These are phyloP conservation scores for Glomeris marginata DNA, from an alignment of 2,888 invertebrate species.

Conservation along the genomic window DNA sequence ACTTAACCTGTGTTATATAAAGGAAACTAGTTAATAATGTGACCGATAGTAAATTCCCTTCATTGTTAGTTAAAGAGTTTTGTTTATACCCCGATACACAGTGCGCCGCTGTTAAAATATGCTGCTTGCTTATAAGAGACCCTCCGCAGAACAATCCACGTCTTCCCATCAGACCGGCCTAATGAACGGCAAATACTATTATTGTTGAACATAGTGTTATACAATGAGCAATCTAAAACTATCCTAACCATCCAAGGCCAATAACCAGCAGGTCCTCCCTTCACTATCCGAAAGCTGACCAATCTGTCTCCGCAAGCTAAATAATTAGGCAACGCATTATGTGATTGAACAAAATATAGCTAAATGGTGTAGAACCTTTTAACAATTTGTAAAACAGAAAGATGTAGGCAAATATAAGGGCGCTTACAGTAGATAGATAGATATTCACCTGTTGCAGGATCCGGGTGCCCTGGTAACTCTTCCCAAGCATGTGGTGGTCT, in stretches of 20 bases:
- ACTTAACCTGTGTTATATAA: conserved; percentile 4
- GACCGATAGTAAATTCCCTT: no score
- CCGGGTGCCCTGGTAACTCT: no score
- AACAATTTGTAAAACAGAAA: no score
- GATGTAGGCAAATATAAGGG: no score
- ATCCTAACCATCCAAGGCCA: conserved; percentile 53
- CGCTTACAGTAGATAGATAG: no score
- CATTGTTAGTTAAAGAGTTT: no score
- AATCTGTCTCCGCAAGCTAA: conserved; percentile 3
- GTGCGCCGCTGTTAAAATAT: conserved; percentile 72
- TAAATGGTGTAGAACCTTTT: no score
- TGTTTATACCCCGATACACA: conserved; percentile 71
- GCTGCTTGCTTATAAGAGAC: conserved; percentile 59
- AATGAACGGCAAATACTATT: conserved; percentile 13
- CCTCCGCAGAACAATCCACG: conserved; percentile 80
- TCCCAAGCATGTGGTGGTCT: no score
- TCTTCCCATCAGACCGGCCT: conserved; percentile 61
- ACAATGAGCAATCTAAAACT: background rate
- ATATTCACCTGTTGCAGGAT: no score
- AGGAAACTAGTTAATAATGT: no score
- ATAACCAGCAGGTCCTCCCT: conserved; percentile 62
- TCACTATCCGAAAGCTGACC: conserved; percentile 46
- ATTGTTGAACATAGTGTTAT: conserved; percentile 15
- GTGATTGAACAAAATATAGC: no score
- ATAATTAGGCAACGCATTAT: no score